These are phyloP conservation scores for Ecdyonurus torrentis DNA, from an alignment of 2,888 invertebrate genomes.

Conservation along the genomic window DNA sequence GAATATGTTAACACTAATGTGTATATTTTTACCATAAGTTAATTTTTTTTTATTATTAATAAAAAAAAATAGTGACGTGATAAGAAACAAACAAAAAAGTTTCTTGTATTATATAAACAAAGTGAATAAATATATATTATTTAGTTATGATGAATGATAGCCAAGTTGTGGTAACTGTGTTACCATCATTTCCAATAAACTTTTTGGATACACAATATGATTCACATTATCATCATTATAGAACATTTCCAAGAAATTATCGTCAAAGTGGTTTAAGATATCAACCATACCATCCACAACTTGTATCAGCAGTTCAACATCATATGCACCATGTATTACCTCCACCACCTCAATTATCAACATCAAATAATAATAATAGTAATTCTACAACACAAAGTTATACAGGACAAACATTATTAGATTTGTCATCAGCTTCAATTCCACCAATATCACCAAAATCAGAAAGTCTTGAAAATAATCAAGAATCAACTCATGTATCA, in stretches of 20 bases:
- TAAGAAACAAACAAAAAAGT: no score
- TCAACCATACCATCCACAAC: slow-evolving; percentile 1
- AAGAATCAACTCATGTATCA: slow-evolving; percentile 54
- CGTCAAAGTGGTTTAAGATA: slow-evolving; percentile 9
- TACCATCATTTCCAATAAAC: slow-evolving; percentile 27
- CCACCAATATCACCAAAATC: slow-evolving; percentile 25
- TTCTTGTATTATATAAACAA: no score
- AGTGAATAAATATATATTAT: neutral
- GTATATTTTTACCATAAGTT: neutral
- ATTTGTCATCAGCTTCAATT: neutral
- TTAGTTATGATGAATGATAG: slow-evolving; percentile 24
- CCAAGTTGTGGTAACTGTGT: slow-evolving; percentile 38
- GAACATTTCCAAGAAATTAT: slow-evolving; percentile 7
- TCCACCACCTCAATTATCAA: slow-evolving; percentile 19
- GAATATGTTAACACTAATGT: slow-evolving; percentile 5
- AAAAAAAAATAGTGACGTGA: no score
- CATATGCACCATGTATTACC: slow-evolving; percentile 13
- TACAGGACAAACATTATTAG: slow-evolving; percentile 16
- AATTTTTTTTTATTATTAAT: neutral
- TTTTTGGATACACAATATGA: slow-evolving; percentile 24
- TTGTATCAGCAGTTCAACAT: neutral
- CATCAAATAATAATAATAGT: no score
- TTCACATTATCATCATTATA: slow-evolving; percentile 19
- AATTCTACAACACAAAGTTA: slow-evolving; percentile 23
- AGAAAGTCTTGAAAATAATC: slow-evolving; percentile 26